Evolutionary conservation across 1,140 invertebrate genomes (phyloP).

Genomic region (Apis florea): DNA sequence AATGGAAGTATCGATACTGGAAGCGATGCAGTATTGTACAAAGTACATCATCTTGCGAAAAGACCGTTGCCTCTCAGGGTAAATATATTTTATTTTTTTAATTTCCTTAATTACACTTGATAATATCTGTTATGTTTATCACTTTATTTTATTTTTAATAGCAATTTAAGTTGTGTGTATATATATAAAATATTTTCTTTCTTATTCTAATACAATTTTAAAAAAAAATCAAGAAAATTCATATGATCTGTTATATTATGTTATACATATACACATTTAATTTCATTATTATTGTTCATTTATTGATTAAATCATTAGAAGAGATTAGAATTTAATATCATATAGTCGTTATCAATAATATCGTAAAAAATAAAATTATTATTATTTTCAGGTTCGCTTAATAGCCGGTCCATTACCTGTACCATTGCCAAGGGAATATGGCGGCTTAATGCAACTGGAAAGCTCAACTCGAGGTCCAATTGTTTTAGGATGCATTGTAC

Average conservation of each 20-base stretch:
- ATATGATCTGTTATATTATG: too few species aligned
- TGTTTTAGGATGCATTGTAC: constrained; percentile 78
- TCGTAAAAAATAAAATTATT: neutral
- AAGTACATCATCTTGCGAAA: constrained; percentile 75
- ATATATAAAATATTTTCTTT: too few species aligned
- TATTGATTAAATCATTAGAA: too few species aligned
- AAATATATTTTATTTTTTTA: constrained; percentile 31
- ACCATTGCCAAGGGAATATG: constrained; percentile 77
- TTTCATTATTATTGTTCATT: too few species aligned
- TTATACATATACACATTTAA: too few species aligned
- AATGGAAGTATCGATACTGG: constrained; percentile 70
- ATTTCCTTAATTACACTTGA: neutral
- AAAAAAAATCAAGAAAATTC: too few species aligned
- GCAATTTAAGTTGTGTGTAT: too few species aligned
- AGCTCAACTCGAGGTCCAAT: constrained; percentile 77
- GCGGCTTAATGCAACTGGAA: constrained; percentile 78
- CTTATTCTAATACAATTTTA: too few species aligned
- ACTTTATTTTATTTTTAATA: too few species aligned
- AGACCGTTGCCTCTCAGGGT: constrained; percentile 74
- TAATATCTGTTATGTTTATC: too few species aligned
- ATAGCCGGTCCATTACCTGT: constrained; percentile 78
- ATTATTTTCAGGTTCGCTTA: constrained; percentile 70
- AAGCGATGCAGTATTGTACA: constrained; percentile 76
- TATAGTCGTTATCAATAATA: too few species aligned
- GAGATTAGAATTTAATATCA: too few species aligned